Evolutionary conservation across 2,113 vertebrate genomes (phyloP), one percentile per base, ranked within the genome.

Genomic region (Orcinus orca): DNA sequence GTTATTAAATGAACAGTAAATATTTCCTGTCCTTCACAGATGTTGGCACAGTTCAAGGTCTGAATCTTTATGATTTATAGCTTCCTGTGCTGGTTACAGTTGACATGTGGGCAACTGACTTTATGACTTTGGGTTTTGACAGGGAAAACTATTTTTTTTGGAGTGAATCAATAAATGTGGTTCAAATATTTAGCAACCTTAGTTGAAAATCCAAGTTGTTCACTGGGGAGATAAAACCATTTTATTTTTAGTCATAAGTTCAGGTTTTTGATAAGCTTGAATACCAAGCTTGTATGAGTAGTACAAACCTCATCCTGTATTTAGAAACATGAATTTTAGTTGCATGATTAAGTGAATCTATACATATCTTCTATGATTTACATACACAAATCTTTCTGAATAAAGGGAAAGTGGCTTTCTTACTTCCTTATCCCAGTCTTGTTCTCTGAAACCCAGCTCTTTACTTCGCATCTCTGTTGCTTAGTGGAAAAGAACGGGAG

Each of bases 101-200:
- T 95, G 90, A 88, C 82, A 88, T 85, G 76, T 86, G 80, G 93
- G 31, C 80, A 98, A 90, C 90, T 65, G 79, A 81, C 89, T 98
- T 97, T 93, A 92, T 87, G 65, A 81, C 89, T 96, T 67, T 70
- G n/a, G 44, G 15, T 70, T 53, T 53, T 77, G 91, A 31, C 44
- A 91, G 65, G 89, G n/a, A 98, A 86, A 86, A 90, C 31, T 44
- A 82, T 84, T 93, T 83, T 33, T 93, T 95, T 86, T 44, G 31
- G 7, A 67, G 88, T 67, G 62, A 90, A 65, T 81, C 76, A 79
- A 58, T 84, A 94, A 47, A 95, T 71, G 9, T 60, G 76, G 58
- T 89, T 96, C 65, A 96, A 70, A 80, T 95, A 87, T 89, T 93
- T 97, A 63, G 71, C 94, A 86, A 96, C n/a, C 23, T 92, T 93